Evolutionary conservation across 2,113 vertebrate genomes (phyloP).

Genomic region (Tonatia bakeri): DNA sequence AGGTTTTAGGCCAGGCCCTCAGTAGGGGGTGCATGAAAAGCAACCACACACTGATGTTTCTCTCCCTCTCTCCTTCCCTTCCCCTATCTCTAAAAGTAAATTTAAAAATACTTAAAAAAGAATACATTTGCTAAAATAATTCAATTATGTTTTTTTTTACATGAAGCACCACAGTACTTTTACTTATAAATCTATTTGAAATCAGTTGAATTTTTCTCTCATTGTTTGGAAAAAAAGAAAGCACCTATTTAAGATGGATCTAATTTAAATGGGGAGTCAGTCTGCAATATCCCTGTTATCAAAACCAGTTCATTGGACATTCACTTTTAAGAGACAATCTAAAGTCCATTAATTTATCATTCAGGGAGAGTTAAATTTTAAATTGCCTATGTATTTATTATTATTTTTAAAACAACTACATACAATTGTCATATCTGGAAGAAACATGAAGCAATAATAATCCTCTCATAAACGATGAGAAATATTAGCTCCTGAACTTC

Average conservation of each 20-base stretch:
- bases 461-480: neutral
- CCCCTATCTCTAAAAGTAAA: too few species aligned
- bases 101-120: neutral
- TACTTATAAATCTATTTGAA: neutral
- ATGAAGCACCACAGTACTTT: neutral
- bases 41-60: too few species aligned
- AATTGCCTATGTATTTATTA: neutral
- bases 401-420: neutral
- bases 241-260: neutral
- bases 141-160: neutral
- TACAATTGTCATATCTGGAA: neutral
- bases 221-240: neutral
- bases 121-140: neutral
- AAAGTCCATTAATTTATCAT: neutral
- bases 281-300: neutral
- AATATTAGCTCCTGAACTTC: neutral
- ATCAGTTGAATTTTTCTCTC: neutral
- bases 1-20: too few species aligned
- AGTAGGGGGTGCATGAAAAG: too few species aligned
- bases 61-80: too few species aligned
- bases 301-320: neutral
- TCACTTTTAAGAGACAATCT: neutral
- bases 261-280: neutral
- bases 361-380: neutral
- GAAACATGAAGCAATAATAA: conserved; percentile 21